Evolutionary conservation across 1,140 invertebrate species (phyloP).

Genomic region (Ceratina calcarata): DNA sequence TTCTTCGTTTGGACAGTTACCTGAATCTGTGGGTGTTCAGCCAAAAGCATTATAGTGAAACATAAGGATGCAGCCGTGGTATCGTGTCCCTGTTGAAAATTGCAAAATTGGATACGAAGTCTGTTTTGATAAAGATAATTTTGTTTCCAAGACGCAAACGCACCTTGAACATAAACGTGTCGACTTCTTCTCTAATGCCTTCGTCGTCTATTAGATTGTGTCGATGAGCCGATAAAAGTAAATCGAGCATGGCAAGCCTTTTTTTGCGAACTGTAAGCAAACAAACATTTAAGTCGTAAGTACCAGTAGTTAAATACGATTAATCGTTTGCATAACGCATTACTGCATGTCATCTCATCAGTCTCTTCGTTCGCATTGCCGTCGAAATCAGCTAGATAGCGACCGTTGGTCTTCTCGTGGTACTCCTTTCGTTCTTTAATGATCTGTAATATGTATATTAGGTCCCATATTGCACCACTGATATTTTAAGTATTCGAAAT

Average conservation of each 20-base stretch:
- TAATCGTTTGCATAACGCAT: constrained; percentile 1
- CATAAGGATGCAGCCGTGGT: constrained; percentile 85
- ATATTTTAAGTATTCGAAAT: neutral
- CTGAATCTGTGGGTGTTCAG: constrained; percentile 84
- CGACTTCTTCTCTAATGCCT: too few relatives aligned
- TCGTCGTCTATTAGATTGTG: too few relatives aligned
- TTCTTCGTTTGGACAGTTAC: constrained; percentile 59
- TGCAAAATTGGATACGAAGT: constrained; percentile 46
- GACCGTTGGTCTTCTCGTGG: constrained; percentile 57
- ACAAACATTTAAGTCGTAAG: neutral
- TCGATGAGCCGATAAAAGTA: too few relatives aligned
- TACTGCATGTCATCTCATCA: neutral
- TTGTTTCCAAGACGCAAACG: too few relatives aligned
- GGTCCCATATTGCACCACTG: neutral
- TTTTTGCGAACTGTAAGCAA: too few relatives aligned
- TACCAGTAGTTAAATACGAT: neutral
- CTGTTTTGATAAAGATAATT: constrained; percentile 26
- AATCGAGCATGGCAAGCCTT: too few relatives aligned
- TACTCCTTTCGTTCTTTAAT: constrained; percentile 68
- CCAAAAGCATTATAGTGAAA: constrained; percentile 84
- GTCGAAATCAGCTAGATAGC: constrained; percentile 42
- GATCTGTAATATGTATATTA: constrained; percentile 55
- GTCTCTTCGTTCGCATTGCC: neutral
- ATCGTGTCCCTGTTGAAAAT: constrained; percentile 83
- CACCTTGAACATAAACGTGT: too few relatives aligned